Evolutionary conservation across 2,888 invertebrate species (phyloP), one percentile per base, ranked within the genome.

Genomic region (Amphipoea oculea): DNA sequence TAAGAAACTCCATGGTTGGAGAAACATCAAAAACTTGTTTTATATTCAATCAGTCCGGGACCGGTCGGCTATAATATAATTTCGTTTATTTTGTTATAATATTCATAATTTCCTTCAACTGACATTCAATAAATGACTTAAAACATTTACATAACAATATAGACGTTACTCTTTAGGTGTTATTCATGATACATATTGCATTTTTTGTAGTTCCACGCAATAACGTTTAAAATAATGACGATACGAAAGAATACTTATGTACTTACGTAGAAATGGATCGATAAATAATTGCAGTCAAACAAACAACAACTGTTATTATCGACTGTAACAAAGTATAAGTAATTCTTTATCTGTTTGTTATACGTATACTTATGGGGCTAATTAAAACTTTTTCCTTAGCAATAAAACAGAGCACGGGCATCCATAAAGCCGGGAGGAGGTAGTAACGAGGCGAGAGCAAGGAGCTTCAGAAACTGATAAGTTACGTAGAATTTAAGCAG

Each of bases 401-500:
- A 86, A 89, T 89, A 90, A 88, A 89, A 87, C 78, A 85, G 81
- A 84, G 85, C 83, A 87, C 65, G 54, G 62, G 68, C 63, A 71
- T 36, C 36, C 36, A 36, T 75, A 82, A 87, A 78, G 69, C 65
- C 17, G 17, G 78, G 45, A 68, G 70, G n/a, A 76, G 68, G 79
- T 84, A 85, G 81, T 81, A 79, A 68, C 78, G 79, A 86, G 85
- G 65, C 80, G 75, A 83, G 76, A 74, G 76, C 81, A 79, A 84
- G 71, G 45, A 72, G 71, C 77, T 76, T 79, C 72, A 76, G 78
- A 84, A 82, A 86, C 81, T 86, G 86, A 89, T 90, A 90, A 91
- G 89, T 92, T 91, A 79, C 80, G 89, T 90, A 88, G 90, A 92
- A 92, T 92, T 92, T 90, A 91, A 92, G 92, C 91, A 91, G 90